Conservation (phyloP, 1,140 invertebrate species). For the Akabosia matsudoensis region DNA sequence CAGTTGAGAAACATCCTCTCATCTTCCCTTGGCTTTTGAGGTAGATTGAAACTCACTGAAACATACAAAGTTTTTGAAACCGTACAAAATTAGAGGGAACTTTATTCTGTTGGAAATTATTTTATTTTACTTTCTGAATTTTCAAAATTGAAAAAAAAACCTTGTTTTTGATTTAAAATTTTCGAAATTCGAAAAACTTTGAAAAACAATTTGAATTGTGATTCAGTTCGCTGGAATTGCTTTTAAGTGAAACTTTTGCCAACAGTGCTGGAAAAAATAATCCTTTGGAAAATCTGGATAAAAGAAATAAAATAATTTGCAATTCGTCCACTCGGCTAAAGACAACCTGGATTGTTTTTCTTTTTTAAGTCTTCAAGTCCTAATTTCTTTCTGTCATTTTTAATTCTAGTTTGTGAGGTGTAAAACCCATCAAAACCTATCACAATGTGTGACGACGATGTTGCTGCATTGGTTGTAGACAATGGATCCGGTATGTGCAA, state of each 20-base stretch:
- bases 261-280: no score
- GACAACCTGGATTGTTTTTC: neutral
- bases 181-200: neutral
- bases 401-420: conserved; percentile 42
- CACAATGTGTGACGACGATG: conserved; percentile 81
- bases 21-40: conserved; percentile 39
- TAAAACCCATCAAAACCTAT: conserved; percentile 27
- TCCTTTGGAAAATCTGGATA: no score
- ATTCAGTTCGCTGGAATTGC: no score
- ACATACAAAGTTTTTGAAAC: neutral
- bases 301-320: neutral
- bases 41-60: neutral
- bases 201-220: no score
- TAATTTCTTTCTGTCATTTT: conserved; percentile 26
- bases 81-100: no score
- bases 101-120: no score
- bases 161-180: neutral
- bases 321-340: no score
- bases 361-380: neutral
- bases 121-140: conserved; percentile 14
- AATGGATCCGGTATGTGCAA: conserved; percentile 67
- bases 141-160: neutral
- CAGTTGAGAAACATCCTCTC: conserved; percentile 43
- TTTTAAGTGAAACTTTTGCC: no score
- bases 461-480: conserved; percentile 62